Evolutionary conservation across 2,888 invertebrate genomes (phyloP).

Genomic region (Glomeris marginata): DNA sequence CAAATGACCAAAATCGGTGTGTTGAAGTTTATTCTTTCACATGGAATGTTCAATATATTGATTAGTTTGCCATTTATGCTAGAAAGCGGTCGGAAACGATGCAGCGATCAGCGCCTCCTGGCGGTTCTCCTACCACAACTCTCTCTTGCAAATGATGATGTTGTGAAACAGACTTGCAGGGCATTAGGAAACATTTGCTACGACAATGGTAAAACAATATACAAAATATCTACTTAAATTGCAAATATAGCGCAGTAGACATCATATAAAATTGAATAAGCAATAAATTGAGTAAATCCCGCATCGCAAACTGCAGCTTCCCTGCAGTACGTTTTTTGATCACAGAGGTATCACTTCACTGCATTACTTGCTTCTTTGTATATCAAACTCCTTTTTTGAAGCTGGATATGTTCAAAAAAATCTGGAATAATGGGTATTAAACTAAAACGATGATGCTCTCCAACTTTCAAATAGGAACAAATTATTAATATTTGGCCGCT

Average conservation of each 20-base stretch:
- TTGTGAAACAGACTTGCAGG: slow-evolving; percentile 58
- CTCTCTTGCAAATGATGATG: slow-evolving; percentile 21
- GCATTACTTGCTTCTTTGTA: too few species aligned
- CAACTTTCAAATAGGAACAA: too few species aligned
- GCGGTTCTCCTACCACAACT: slow-evolving; percentile 25
- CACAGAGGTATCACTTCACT: too few species aligned
- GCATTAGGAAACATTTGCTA: slow-evolving; percentile 80
- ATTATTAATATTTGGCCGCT: too few species aligned
- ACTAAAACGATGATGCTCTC: too few species aligned
- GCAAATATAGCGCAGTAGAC: background rate
- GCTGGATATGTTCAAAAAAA: too few species aligned
- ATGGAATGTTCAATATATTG: background rate
- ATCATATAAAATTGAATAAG: slow-evolving; percentile 1
- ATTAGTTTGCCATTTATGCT: slow-evolving; percentile 12
- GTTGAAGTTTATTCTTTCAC: background rate
- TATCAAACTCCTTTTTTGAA: too few species aligned
- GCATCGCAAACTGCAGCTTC: too few species aligned
- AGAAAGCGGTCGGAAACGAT: slow-evolving; percentile 54
- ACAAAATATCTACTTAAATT: background rate
- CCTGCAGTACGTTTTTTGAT: too few species aligned
- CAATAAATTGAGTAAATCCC: too few species aligned
- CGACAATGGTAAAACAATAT: slow-evolving; percentile 49
- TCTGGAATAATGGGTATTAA: too few species aligned
- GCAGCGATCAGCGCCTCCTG: slow-evolving; percentile 30
- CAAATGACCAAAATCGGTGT: slow-evolving; percentile 56